Percentiles rank a stretch among this genome's conserved stretches.
Evolutionary conservation across 2,888 invertebrate genomes (phyloP).

Genomic region (Sphaerophoria rueppellii): DNA sequence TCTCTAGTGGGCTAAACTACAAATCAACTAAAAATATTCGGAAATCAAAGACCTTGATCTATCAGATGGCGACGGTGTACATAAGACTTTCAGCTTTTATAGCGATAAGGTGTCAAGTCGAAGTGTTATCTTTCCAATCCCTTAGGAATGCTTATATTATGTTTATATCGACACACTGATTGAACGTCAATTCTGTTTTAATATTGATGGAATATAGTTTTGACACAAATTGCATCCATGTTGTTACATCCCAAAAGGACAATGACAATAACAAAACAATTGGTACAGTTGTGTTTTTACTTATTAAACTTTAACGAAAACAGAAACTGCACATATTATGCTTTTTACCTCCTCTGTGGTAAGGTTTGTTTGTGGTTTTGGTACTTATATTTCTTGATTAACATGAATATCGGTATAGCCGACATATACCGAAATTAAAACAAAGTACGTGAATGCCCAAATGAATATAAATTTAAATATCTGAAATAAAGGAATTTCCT

Average conservation of each 20-base stretch:
- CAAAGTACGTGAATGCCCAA: too few species aligned
- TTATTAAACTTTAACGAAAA: constrained; percentile 5
- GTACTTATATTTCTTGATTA: too few species aligned
- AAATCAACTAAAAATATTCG: constrained; percentile 16
- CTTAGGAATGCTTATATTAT: constrained; percentile 2
- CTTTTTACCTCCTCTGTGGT: too few species aligned
- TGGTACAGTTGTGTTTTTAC: background rate
- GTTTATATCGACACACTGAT: background rate
- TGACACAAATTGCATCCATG: constrained; percentile 23
- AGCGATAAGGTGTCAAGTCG: constrained; percentile 3
- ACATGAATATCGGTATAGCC: too few species aligned
- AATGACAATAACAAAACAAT: background rate
- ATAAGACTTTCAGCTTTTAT: background rate
- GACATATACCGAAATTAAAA: too few species aligned
- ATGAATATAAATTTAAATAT: too few species aligned
- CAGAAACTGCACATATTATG: background rate
- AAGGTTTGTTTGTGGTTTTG: too few species aligned
- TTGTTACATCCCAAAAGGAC: constrained; percentile 9
- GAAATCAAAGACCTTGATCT: constrained; percentile 5
- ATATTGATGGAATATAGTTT: too few species aligned
- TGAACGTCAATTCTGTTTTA: background rate
- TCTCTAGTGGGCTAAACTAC: constrained; percentile 10
- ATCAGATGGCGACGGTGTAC: background rate
- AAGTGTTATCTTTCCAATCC: constrained; percentile 8
- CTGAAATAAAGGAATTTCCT: too few species aligned